Evolutionary conservation across 2,888 invertebrate species (phyloP).

Genomic region (Megastigmus dorsalis): DNA sequence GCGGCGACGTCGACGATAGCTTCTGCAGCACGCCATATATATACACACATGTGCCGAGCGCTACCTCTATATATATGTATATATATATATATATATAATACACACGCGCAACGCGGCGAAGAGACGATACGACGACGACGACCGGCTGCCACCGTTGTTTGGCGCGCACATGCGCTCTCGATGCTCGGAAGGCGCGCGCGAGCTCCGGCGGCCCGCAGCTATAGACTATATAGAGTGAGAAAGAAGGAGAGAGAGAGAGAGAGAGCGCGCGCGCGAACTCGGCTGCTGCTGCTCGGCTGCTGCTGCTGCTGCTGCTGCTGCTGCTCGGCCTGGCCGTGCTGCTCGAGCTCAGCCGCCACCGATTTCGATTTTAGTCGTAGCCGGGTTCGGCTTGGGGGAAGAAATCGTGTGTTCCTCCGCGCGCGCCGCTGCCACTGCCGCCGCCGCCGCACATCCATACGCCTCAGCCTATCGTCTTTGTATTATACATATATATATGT

Average conservation of each 20-base stretch:
- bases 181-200: not conserved
- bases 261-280: not conserved
- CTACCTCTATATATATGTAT: too few species aligned
- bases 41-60: too few species aligned
- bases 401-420: constrained; percentile 65
- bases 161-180: constrained; percentile 48
- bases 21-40: too few species aligned
- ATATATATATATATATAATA: too few species aligned
- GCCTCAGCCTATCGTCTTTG: too few species aligned
- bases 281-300: constrained; percentile 16
- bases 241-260: too few species aligned
- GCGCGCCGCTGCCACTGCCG: constrained; percentile 25
- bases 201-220: too few species aligned
- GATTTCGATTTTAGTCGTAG: constrained; percentile 74
- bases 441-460: constrained; percentile 1
- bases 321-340: constrained; percentile 70
- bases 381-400: constrained; percentile 72
- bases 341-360: constrained; percentile 69
- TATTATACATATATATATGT: too few species aligned
- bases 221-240: too few species aligned
- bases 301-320: constrained; percentile 59
- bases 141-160: constrained; percentile 51
- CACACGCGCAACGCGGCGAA: not conserved
- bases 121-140: not conserved
- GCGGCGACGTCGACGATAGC: too few species aligned